Evolutionary conservation across 1,140 invertebrate genomes (phyloP), one percentile per base, ranked within the genome.

Genomic region (Drosophila burlai): DNA sequence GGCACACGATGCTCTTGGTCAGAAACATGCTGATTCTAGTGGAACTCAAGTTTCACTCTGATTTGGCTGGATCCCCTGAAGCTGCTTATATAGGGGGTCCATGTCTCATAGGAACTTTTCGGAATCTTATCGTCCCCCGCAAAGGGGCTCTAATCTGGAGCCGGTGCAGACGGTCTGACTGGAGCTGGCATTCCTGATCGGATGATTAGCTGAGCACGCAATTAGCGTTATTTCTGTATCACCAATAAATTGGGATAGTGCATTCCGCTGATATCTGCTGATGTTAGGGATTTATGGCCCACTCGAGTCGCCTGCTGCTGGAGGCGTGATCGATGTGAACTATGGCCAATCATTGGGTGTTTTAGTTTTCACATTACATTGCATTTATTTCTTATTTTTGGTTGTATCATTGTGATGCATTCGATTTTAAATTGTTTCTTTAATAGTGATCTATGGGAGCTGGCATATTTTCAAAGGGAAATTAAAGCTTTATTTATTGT

Each of bases 21-120:
- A 81, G 29, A 67, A 91, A 79, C 91, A 92, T 92, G 16, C 4
- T 86, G 65, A 26, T 65, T 57, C 16, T 71, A 34, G 40, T 42
- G 54, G 63, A 77, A 75, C 54, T 43, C 31, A 34, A 55, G 43
- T 55, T 77, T 58, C 81, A 81, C 55, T 83, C 80, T 87, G 84
- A 67, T 29, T 52, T 9, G 11, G 16, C 15, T 36, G 3, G 3
- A 11, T 11, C 0, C 34, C 34, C 24, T 11, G 24, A 36, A n/a
- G 24, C 26, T 38, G 8, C 55, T 83, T 86, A 68, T 86, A 87
- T 87, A 81, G 16, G 29, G 40, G 11, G 38, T 49, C 11, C 10
- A 36, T 6, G 50, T 16, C 36, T 31, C 34, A 57, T 16, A 3
- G 42, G 54, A 69, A 36, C 24, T 65, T n/a, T 38, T 2, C 1